phyloP scores from a whole-genome alignment of 2,797 vertebrate species.

The Pipistrellus nathusii region DNA sequence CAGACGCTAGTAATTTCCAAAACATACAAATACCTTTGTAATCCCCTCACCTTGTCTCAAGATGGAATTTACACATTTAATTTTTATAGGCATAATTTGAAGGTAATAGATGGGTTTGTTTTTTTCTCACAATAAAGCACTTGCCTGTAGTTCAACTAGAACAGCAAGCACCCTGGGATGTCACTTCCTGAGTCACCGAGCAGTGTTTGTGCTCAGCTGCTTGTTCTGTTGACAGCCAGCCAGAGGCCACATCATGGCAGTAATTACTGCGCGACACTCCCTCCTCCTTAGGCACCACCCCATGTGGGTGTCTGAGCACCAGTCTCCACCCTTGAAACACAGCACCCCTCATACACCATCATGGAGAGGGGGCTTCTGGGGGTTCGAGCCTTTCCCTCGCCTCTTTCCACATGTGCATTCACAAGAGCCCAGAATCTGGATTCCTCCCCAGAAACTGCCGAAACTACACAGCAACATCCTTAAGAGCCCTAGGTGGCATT shows the following conservation, averaged over 20 bases:
- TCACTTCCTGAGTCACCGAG: neutral
- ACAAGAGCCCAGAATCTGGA: neutral
- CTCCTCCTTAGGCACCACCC: neutral
- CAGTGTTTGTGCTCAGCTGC: neutral
- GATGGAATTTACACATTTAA: neutral
- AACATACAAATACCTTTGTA: neutral
- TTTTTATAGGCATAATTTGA: neutral
- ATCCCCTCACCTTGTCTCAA: neutral
- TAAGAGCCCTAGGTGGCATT: neutral
- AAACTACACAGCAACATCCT: neutral
- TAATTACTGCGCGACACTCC: neutral
- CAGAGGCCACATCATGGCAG: neutral
- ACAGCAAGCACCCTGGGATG: neutral
- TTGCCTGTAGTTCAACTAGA: neutral
- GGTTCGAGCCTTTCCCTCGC: neutral
- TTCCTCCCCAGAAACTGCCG: neutral
- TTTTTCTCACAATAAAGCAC: neutral
- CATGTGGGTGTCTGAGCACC: neutral
- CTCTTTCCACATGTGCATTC: neutral
- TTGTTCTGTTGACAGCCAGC: neutral
- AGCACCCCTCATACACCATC: neutral
- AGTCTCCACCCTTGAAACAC: neutral
- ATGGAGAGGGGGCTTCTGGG: neutral
- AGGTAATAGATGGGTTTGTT: neutral
- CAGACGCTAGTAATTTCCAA: neutral